phyloP scores from a whole-genome alignment of 1,140 invertebrate genomes.

The Sycophaga agraensis region DNA sequence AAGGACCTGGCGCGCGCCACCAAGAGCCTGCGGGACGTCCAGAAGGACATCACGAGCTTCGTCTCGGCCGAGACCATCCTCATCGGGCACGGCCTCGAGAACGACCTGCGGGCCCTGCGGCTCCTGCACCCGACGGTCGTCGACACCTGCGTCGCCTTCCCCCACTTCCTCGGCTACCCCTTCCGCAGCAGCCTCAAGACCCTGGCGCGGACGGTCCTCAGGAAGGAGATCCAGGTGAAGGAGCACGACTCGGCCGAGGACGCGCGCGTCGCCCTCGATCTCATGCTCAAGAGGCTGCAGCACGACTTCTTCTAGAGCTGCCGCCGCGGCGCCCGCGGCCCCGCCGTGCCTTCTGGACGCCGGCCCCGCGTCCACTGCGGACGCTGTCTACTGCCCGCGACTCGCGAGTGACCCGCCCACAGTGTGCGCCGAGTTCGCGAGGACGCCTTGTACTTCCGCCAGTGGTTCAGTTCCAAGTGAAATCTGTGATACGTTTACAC shows the following conservation, averaged over 20 bases:
- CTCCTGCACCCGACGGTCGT: slow-evolving; percentile 82
- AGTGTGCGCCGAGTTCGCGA: too few relatives aligned
- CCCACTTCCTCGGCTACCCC: slow-evolving; percentile 77
- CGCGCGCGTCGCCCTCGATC: slow-evolving; percentile 78
- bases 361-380: too few relatives aligned
- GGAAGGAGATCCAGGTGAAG: slow-evolving; percentile 74
- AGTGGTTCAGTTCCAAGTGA: slow-evolving; percentile 41
- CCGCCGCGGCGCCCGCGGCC: too few relatives aligned
- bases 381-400: too few relatives aligned
- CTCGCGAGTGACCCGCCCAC: too few relatives aligned
- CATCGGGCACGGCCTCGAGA: slow-evolving; percentile 93
- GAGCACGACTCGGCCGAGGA: slow-evolving; percentile 88
- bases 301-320: slow-evolving; percentile 56
- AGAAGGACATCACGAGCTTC: slow-evolving; percentile 77
- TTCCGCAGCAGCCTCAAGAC: slow-evolving; percentile 76
- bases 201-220: slow-evolving; percentile 69
- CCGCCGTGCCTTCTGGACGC: too few relatives aligned
- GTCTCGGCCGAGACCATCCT: slow-evolving; percentile 84
- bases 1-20: slow-evolving; percentile 63
- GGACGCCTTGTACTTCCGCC: slow-evolving; percentile 16
- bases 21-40: slow-evolving; percentile 77
- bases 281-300: slow-evolving; percentile 72
- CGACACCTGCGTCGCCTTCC: slow-evolving; percentile 85
- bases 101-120: slow-evolving; percentile 84
- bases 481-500: slow-evolving; percentile 43